phyloP scores from a whole-genome alignment of 1,140 invertebrate species.

The Drosophila nannoptera region DNA sequence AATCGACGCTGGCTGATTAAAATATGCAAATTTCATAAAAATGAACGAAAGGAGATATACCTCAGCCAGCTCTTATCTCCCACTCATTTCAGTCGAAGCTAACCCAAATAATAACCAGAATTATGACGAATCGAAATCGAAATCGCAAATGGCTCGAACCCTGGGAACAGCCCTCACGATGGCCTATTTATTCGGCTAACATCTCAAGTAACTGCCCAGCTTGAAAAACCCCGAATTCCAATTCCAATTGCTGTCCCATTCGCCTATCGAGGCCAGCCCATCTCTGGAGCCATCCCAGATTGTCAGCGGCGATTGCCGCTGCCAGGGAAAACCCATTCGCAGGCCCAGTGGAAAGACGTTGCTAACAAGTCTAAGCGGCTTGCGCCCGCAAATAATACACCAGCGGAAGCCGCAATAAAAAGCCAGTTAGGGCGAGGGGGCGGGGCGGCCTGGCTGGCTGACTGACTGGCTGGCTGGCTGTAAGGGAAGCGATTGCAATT shows the following conservation, averaged over 20 bases:
- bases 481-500: slow-evolving; percentile 47
- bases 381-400: slow-evolving; percentile 33
- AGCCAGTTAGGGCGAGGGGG: slow-evolving; percentile 33
- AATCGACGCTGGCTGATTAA: slow-evolving; percentile 38
- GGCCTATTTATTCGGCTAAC: slow-evolving; percentile 21
- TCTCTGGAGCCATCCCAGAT: slow-evolving; percentile 21
- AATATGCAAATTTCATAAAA: slow-evolving; percentile 45
- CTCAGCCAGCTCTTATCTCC: slow-evolving; percentile 5
- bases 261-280: slow-evolving; percentile 33
- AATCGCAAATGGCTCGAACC: background rate
- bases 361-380: slow-evolving; percentile 61
- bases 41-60: background rate
- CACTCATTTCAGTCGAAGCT: background rate
- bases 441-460: background rate
- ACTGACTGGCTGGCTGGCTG: slow-evolving; percentile 2
- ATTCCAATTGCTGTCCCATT: slow-evolving; percentile 9
- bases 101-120: slow-evolving; percentile 4
- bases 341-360: slow-evolving; percentile 45
- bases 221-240: background rate
- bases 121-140: slow-evolving; percentile 21
- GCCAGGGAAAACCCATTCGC: slow-evolving; percentile 1
- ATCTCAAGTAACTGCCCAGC: slow-evolving; percentile 16
- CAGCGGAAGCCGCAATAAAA: slow-evolving; percentile 59
- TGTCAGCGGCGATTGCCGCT: slow-evolving; percentile 14
- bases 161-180: background rate